Evolutionary conservation across 2,113 vertebrate genomes (phyloP), one percentile per base, ranked within the genome.

Genomic region (Cebidichthys violaceus): DNA sequence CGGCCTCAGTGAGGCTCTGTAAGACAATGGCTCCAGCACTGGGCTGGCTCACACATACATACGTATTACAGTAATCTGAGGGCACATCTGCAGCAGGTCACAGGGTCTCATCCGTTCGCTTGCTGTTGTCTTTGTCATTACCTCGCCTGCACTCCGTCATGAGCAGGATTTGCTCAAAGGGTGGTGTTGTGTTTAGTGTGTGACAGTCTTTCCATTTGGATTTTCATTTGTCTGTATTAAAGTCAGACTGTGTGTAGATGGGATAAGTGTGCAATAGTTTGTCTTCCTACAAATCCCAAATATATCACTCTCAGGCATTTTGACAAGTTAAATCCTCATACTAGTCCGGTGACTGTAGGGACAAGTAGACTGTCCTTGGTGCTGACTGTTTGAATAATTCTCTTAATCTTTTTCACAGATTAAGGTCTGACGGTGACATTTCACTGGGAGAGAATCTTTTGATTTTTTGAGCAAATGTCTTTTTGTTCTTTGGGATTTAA

Each of bases 61-160:
- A 31, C 59, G 87, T 81, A 94, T 94, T 94, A 95, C 75, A 90
- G 85, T 94, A 94, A 95, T 93, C 92, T 93, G 83, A 61, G 54
- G 41, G 55, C 87, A 89, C 93, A 95, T 93, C 93, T 95, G 92
- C 67, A 72, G 68, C 69, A 68, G 92, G 85, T 93, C 92, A 94
- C 54, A 33, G 79, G 89, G 82, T 85, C 82, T 69, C 71, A 22
- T n/a, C 89, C 81, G 37, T 83, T 35, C 74, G 59, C 76, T 83
- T 29, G 37, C 84, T 83, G 83, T 79, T 73, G 74, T 85, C 78
- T 83, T 71, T 85, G 77, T 66, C 15, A 64, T 83, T 75, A 69
- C 81, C 77, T 86, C n/a, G 74, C 64, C 80, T 90, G 87, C 75
- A 86, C 92, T 92, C 80, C 7, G 50, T 75, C 82, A 85, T 82